A percentile compares a stretch with the other conserved stretches of the same genome.
These are phyloP conservation scores for Columbina picui DNA, from an alignment of 2,113 vertebrate species.

Conservation along the genomic window DNA sequence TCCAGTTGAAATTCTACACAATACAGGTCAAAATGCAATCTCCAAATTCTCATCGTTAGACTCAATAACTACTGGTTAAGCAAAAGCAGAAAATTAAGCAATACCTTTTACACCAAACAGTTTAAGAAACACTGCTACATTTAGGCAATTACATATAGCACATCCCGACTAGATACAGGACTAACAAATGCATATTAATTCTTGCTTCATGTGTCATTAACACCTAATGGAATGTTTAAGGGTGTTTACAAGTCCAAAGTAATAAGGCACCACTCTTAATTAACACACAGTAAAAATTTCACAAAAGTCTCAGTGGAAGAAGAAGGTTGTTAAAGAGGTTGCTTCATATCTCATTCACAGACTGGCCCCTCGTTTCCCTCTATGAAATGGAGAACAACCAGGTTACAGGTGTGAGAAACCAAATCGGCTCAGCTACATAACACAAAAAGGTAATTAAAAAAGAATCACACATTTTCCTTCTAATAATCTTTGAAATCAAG, in stretches of 20 bases:
- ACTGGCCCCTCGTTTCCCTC: constrained; percentile 36
- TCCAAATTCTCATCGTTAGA: rapidly evolving
- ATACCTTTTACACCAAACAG: not conserved
- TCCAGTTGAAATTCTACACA: not conserved
- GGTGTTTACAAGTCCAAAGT: constrained; percentile 52
- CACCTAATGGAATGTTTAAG: constrained; percentile 36
- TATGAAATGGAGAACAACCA: not conserved
- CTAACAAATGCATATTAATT: not conserved
- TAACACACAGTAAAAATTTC: constrained; percentile 40
- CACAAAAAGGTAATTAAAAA: not conserved
- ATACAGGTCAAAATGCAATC: not conserved
- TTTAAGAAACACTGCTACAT: not conserved
- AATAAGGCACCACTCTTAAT: constrained; percentile 52
- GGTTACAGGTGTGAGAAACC: constrained; percentile 27
- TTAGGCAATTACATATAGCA: not conserved
- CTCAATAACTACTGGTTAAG: not conserved
- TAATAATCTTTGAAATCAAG: not conserved
- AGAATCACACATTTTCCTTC: not conserved
- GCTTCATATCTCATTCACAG: constrained; percentile 35
- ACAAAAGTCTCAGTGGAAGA: constrained; percentile 4
- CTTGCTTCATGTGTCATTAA: constrained; percentile 44
- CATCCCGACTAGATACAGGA: not conserved
- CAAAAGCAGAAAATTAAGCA: not conserved
- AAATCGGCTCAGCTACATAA: not conserved
- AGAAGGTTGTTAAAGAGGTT: not conserved